These are phyloP conservation scores for Tineola bisselliella DNA, from an alignment of 2,888 invertebrate species.

Conservation along the genomic window DNA sequence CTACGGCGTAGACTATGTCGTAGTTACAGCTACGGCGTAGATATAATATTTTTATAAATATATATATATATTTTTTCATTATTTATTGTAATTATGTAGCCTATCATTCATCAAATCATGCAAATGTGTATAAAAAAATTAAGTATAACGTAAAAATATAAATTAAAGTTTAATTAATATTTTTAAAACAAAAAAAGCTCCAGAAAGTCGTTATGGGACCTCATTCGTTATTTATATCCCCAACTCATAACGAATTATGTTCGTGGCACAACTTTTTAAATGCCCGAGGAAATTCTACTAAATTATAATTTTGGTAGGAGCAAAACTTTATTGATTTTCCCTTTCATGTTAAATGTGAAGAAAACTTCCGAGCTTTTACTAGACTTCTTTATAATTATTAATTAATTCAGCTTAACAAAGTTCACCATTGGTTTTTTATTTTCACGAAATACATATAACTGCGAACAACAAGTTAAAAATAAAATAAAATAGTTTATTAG, in stretches of 20 bases:
- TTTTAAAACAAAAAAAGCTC: not conserved
- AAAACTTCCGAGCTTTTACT: not conserved
- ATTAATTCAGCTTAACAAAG: not conserved
- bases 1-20: too few relatives aligned
- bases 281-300: not conserved
- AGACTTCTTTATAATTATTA: not conserved
- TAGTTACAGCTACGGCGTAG: too few relatives aligned
- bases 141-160: not conserved
- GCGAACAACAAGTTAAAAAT: too few relatives aligned
- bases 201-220: not conserved
- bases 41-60: too few relatives aligned
- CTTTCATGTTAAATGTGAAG: not conserved
- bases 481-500: too few relatives aligned
- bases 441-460: too few relatives aligned
- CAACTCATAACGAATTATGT: constrained; percentile 3
- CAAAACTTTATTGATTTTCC: not conserved
- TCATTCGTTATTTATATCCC: not conserved
- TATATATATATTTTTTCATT: too few relatives aligned
- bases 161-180: not conserved
- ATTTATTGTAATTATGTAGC: not conserved
- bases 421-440: too few relatives aligned
- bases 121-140: not conserved
- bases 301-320: not conserved
- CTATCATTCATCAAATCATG: not conserved
- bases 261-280: not conserved